Percentiles rank a stretch among this genome's conserved stretches.
Evolutionary conservation across 2,113 vertebrate genomes (phyloP).

Genomic region (Chauna torquata): DNA sequence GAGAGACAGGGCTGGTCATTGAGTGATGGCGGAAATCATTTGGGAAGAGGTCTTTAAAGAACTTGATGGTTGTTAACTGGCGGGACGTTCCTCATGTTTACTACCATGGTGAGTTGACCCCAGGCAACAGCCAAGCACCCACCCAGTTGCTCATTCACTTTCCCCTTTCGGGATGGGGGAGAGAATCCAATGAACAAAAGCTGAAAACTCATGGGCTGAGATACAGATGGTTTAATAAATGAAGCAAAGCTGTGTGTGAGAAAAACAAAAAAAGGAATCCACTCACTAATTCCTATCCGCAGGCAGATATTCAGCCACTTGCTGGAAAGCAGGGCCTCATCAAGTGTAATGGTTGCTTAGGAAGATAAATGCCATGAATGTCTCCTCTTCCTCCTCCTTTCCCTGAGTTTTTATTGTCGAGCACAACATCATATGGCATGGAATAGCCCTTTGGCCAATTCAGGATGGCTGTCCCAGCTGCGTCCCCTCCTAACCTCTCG

Average conservation of each 20-base stretch:
- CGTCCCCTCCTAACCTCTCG: background rate
- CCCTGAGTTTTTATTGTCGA: background rate
- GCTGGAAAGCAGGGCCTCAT: background rate
- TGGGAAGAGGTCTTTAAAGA: background rate
- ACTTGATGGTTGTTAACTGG: background rate
- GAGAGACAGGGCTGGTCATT: accelerated
- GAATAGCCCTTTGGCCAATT: background rate
- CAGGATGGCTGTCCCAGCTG: background rate
- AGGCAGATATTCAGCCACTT: background rate
- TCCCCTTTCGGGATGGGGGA: accelerated
- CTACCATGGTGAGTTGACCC: background rate
- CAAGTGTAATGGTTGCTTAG: background rate
- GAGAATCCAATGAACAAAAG: background rate
- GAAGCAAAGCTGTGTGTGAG: background rate
- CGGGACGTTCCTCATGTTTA: background rate
- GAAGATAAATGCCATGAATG: accelerated
- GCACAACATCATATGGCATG: accelerated
- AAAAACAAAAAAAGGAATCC: background rate
- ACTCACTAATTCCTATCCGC: background rate
- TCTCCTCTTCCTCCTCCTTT: background rate
- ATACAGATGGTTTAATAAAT: background rate
- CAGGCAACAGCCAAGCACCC: background rate
- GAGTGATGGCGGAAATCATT: background rate
- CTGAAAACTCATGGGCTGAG: background rate
- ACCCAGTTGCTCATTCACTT: background rate